These are phyloP conservation scores for Encarsia formosa DNA, from an alignment of 2,888 invertebrate genomes.

Conservation along the genomic window DNA sequence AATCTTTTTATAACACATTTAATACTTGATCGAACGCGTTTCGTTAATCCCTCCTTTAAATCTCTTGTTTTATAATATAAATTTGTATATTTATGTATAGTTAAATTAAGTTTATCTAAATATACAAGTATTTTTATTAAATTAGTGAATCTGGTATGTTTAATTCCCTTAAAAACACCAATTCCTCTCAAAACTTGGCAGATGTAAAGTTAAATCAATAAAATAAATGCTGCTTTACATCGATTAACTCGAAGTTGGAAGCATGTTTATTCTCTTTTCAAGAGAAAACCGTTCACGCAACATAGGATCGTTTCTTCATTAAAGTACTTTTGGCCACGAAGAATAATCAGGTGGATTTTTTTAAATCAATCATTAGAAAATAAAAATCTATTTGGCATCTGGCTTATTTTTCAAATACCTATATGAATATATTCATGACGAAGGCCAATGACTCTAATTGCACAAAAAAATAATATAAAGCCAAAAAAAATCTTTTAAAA, in stretches of 20 bases:
- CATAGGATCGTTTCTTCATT: constrained; percentile 22
- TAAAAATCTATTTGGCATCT: constrained; percentile 20
- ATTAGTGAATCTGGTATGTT: constrained; percentile 38
- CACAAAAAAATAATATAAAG: too few species aligned
- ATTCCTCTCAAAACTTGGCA: constrained; percentile 30
- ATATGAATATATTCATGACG: too few species aligned
- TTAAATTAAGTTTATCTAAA: constrained; percentile 31
- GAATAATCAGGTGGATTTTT: constrained; percentile 26
- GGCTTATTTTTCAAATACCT: constrained; percentile 14
- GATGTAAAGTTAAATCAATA: constrained; percentile 17
- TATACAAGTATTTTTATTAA: constrained; percentile 27
- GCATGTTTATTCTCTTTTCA: constrained; percentile 41
- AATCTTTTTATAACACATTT: constrained; percentile 10
- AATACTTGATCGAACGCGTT: constrained; percentile 13
- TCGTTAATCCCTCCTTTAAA: constrained; percentile 8
- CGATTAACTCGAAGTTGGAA: constrained; percentile 37
- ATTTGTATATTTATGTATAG: constrained; percentile 30
- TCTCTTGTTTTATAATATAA: constrained; percentile 16
- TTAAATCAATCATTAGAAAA: constrained; percentile 17
- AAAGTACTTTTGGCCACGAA: constrained; percentile 37
- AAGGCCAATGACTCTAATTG: too few species aligned
- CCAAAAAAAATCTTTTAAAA: too few species aligned
- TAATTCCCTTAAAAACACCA: constrained; percentile 42
- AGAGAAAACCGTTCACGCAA: constrained; percentile 42
- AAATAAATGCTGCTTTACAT: constrained; percentile 23